Evolutionary conservation across 2,113 vertebrate species (phyloP).

Genomic region (Carassius carassius): DNA sequence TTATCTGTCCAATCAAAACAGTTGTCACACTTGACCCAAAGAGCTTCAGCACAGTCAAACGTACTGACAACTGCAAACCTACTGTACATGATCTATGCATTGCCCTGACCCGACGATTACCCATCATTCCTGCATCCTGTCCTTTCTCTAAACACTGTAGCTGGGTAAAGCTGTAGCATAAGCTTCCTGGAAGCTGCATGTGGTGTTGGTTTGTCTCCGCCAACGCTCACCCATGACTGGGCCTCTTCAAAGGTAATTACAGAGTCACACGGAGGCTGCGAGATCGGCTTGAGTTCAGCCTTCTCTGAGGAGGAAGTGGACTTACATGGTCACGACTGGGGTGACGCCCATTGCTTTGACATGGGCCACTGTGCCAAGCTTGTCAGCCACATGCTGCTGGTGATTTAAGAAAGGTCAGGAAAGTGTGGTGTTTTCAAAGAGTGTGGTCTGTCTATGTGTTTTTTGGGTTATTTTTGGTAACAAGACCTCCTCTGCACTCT

Average conservation of each 20-base stretch:
- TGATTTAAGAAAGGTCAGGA: constrained; percentile 14
- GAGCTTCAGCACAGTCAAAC: neutral
- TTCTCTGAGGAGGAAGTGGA: constrained; percentile 62
- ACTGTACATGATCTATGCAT: constrained; percentile 13
- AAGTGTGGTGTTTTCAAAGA: constrained; percentile 24
- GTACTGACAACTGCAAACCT: neutral
- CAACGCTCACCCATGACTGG: constrained; percentile 44
- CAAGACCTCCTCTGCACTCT: neutral
- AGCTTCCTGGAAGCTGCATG: constrained; percentile 47
- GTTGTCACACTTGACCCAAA: neutral
- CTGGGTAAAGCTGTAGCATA: constrained; percentile 42
- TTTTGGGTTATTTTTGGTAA: constrained; percentile 1
- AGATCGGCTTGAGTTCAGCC: constrained; percentile 46
- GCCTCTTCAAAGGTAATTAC: constrained; percentile 67
- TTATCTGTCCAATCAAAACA: neutral
- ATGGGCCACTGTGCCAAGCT: neutral
- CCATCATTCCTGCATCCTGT: constrained; percentile 23
- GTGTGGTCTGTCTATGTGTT: constrained; percentile 11
- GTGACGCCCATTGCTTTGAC: neutral
- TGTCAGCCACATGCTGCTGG: constrained; percentile 24
- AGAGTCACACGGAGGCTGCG: constrained; percentile 57
- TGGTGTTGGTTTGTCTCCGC: constrained; percentile 42
- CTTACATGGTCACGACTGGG: constrained; percentile 65
- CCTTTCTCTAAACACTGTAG: constrained; percentile 19
- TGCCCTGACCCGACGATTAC: neutral